Conservation (phyloP, 2,888 invertebrate genomes). For the Pyralis farinalis region DNA sequence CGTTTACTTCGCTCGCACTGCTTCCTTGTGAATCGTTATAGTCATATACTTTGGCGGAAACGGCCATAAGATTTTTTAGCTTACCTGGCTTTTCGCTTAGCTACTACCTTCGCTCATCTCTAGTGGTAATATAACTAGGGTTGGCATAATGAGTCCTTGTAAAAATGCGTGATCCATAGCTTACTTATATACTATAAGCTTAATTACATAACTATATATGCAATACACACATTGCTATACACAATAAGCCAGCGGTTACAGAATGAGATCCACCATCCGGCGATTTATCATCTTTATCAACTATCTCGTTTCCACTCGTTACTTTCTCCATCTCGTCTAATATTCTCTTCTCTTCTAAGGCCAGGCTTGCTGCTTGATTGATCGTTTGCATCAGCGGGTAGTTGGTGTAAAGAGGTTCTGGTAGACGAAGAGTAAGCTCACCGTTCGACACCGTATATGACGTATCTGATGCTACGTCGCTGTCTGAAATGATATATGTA, state of each 20-base stretch:
- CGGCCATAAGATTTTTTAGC: no score
- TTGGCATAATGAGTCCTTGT: no score
- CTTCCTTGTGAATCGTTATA: no score
- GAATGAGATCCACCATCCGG: conserved; percentile 18
- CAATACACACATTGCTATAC: neutral
- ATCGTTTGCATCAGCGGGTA: conserved; percentile 88
- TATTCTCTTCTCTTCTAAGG: conserved; percentile 77
- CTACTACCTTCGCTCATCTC: no score
- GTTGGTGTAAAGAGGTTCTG: conserved; percentile 60
- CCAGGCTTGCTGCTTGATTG: conserved; percentile 83
- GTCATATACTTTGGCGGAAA: no score
- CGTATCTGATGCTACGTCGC: conserved; percentile 42
- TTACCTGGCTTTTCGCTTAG: no score
- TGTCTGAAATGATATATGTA: conserved; percentile 35
- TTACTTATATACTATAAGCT: no score
- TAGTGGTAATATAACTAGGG: no score
- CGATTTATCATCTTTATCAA: conserved; percentile 43
- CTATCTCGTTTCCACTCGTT: conserved; percentile 59
- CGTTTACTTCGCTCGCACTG: no score
- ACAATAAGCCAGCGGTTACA: neutral
- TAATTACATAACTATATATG: neutral
- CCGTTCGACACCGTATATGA: conserved; percentile 52
- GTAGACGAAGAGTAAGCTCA: conserved; percentile 49
- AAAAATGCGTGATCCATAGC: no score
- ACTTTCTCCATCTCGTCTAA: conserved; percentile 65